Evolutionary conservation across 2,888 invertebrate genomes (phyloP).

Genomic region (Drosophila leonis): DNA sequence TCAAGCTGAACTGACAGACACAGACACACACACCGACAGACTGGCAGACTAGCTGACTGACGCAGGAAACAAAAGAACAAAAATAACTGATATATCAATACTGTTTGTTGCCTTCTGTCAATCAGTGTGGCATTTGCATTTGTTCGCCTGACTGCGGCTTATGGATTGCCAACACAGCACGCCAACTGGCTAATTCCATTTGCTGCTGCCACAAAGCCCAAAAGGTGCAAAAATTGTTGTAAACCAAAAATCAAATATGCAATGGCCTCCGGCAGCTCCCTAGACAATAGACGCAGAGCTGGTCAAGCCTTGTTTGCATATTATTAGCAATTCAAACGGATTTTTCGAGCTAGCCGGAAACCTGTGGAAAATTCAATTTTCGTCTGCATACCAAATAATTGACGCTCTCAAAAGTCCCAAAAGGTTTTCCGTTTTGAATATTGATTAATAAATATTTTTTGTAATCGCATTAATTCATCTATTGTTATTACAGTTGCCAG

Average conservation of each 20-base stretch:
- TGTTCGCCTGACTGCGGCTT: constrained; percentile 35
- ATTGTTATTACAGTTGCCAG: not conserved
- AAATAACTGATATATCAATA: constrained; percentile 48
- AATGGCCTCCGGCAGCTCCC: constrained; percentile 43
- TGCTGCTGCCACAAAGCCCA: constrained; percentile 46
- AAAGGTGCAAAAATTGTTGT: constrained; percentile 61
- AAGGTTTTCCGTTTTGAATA: not conserved
- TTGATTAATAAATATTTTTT: constrained; percentile 20
- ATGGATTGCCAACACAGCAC: constrained; percentile 18
- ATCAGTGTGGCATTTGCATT: constrained; percentile 53
- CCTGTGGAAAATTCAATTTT: constrained; percentile 25
- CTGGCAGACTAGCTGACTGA: constrained; percentile 13
- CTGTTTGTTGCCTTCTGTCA: constrained; percentile 33
- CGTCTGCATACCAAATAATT: constrained; percentile 15
- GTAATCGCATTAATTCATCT: constrained; percentile 11
- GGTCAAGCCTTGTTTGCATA: constrained; percentile 67
- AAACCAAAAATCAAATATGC: constrained; percentile 70
- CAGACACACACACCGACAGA: not conserved
- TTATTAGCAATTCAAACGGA: constrained; percentile 47
- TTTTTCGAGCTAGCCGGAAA: constrained; percentile 7
- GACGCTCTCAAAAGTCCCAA: not conserved
- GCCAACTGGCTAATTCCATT: constrained; percentile 71
- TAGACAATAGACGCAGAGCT: constrained; percentile 25
- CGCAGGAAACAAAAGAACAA: constrained; percentile 1
- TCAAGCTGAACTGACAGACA: constrained; percentile 28